Conservation (phyloP, 2,888 invertebrate genomes). For the Drosophila mulleri region DNA sequence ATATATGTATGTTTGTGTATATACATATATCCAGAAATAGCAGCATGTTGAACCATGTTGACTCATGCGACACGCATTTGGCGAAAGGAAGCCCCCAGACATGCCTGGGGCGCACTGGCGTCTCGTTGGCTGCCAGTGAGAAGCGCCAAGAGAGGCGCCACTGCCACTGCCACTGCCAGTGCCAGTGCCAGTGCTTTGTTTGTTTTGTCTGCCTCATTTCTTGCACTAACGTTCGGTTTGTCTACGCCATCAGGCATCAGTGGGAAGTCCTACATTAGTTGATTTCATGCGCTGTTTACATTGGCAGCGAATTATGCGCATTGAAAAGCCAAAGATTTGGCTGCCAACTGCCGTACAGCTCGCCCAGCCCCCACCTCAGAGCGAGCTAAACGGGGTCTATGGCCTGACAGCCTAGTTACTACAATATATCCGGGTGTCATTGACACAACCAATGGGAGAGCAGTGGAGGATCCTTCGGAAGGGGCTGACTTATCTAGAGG, state of each 20-base stretch:
- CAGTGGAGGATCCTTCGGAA: no score
- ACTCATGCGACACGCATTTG: conserved; percentile 77
- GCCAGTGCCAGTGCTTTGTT: conserved; percentile 57
- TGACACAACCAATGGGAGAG: not conserved
- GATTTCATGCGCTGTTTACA: conserved; percentile 81
- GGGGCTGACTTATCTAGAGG: conserved; percentile 36
- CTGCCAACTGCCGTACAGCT: conserved; percentile 50
- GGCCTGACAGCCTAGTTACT: conserved; percentile 25
- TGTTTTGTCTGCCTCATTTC: conserved; percentile 76
- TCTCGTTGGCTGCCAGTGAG: conserved; percentile 64
- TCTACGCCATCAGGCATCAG: conserved; percentile 22
- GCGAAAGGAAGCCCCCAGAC: conserved; percentile 37
- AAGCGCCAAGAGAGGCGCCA: conserved; percentile 37
- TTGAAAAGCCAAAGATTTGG: conserved; percentile 67
- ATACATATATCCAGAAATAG: conserved; percentile 19
- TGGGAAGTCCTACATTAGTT: conserved; percentile 75
- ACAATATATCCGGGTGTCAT: conserved; percentile 25
- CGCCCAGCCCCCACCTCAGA: not conserved
- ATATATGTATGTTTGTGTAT: not conserved
- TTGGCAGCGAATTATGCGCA: conserved; percentile 80
- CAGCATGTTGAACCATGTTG: conserved; percentile 51
- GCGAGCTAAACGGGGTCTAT: conserved; percentile 23
- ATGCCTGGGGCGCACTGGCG: conserved; percentile 52
- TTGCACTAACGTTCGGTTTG: conserved; percentile 35
- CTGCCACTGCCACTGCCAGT: conserved; percentile 33